These are phyloP conservation scores for Anastatus disparis DNA, from an alignment of 1,140 invertebrate genomes.

Conservation along the genomic window DNA sequence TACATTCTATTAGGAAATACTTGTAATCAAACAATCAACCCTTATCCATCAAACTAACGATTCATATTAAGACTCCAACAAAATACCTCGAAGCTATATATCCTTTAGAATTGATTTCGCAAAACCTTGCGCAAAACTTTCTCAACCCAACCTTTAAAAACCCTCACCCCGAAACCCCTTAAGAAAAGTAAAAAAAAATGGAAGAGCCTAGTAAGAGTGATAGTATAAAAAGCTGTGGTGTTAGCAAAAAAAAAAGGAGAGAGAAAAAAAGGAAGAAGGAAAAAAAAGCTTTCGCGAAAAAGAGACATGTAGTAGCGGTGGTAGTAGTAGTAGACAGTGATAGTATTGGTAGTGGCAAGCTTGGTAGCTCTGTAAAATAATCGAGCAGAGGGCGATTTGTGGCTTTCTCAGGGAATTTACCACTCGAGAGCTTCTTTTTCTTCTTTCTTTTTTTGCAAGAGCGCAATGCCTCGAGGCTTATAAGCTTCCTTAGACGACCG, in stretches of 20 bases:
- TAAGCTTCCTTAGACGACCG: no score
- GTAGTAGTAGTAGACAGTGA: no score
- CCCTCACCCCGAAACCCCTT: not conserved
- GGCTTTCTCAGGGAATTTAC: constrained; percentile 37
- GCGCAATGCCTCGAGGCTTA: not conserved
- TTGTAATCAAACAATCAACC: not conserved
- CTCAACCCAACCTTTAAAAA: no score
- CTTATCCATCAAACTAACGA: not conserved
- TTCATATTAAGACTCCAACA: no score
- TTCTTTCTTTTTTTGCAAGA: not conserved
- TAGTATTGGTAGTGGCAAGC: no score
- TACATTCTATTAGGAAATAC: no score
- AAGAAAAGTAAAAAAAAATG: not conserved
- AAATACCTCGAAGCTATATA: no score
- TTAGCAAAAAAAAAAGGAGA: no score
- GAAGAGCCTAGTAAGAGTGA: no score
- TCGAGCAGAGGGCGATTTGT: constrained; percentile 39
- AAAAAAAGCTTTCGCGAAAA: not conserved
- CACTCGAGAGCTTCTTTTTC: not conserved
- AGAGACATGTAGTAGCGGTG: no score
- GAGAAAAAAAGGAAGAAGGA: not conserved
- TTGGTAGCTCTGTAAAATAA: constrained; percentile 41
- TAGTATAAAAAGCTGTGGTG: not conserved
- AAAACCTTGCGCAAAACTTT: constrained; percentile 10
- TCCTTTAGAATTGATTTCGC: not conserved